A percentile compares a stretch with the other conserved stretches of the same genome.
phyloP scores from a whole-genome alignment of 2,113 vertebrate genomes.

The Pachyramphus minor region DNA sequence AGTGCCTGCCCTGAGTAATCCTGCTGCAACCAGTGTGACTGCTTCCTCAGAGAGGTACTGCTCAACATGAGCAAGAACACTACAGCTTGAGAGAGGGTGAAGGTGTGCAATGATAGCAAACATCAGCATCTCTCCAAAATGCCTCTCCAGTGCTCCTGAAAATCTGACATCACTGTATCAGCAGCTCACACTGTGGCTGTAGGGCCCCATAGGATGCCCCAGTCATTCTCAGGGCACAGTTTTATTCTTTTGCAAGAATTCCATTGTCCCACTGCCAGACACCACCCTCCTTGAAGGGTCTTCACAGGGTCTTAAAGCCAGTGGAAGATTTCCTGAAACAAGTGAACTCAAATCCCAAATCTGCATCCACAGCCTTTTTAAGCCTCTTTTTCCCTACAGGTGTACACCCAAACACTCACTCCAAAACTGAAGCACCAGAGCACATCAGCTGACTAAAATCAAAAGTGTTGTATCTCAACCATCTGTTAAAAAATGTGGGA shows the following conservation, averaged over 20 bases:
- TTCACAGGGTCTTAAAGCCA: background rate
- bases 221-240: background rate
- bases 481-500: constrained; percentile 61
- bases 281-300: background rate
- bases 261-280: background rate
- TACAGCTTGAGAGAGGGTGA: background rate
- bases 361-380: background rate
- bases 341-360: background rate
- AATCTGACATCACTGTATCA: background rate
- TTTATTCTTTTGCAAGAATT: background rate
- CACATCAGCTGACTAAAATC: constrained; percentile 49
- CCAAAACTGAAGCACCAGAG: background rate
- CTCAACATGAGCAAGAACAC: background rate
- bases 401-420: background rate
- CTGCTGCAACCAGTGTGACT: background rate
- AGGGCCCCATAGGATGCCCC: background rate
- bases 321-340: background rate
- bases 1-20: background rate
- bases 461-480: constrained; percentile 36
- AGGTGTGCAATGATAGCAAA: background rate
- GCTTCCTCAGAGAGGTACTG: background rate
- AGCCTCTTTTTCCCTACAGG: background rate
- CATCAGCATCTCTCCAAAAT: background rate
- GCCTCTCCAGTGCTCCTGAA: background rate
- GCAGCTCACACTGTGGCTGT: background rate